Conservation (phyloP, 2,797 vertebrate species). For the Sparus aurata region DNA sequence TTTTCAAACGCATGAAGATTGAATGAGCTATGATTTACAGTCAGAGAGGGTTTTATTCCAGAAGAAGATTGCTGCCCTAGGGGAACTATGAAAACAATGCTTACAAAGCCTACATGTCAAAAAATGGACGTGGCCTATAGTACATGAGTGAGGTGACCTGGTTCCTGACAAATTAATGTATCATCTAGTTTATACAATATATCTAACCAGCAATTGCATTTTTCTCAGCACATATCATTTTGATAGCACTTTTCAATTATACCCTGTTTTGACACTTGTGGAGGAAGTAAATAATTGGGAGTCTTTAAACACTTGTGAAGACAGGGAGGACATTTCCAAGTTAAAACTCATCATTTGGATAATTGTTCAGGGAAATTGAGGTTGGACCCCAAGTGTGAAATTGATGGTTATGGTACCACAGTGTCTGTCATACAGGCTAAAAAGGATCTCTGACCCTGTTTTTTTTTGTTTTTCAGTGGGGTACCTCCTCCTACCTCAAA, state of each 20-base stretch:
- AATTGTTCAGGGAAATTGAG: slow-evolving; percentile 65
- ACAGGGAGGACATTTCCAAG: slow-evolving; percentile 19
- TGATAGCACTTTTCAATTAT: slow-evolving; percentile 34
- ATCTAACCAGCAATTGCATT: slow-evolving; percentile 28
- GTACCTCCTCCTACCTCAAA: slow-evolving; percentile 29
- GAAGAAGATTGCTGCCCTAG: slow-evolving; percentile 1
- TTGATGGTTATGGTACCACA: slow-evolving; percentile 43
- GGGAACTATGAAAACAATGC: slow-evolving; percentile 3
- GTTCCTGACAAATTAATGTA: neutral
- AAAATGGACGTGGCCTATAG: neutral
- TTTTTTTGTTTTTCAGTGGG: slow-evolving; percentile 14
- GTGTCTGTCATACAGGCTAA: slow-evolving; percentile 38
- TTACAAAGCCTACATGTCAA: neutral
- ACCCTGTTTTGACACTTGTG: slow-evolving; percentile 31
- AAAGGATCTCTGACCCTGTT: slow-evolving; percentile 31
- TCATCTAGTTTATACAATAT: neutral
- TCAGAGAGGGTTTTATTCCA: slow-evolving; percentile 2
- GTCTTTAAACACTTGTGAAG: slow-evolving; percentile 20
- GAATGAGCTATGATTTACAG: slow-evolving; percentile 22
- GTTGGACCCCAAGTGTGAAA: slow-evolving; percentile 62
- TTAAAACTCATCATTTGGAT: slow-evolving; percentile 66
- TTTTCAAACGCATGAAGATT: slow-evolving; percentile 27
- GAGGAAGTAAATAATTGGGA: slow-evolving; percentile 37
- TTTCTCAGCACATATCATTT: slow-evolving; percentile 18
- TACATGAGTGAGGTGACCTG: neutral